A percentile compares a stretch with the other conserved stretches of the same genome.
Evolutionary conservation across 2,888 invertebrate genomes (phyloP).

Genomic region (Aphodius granarius): DNA sequence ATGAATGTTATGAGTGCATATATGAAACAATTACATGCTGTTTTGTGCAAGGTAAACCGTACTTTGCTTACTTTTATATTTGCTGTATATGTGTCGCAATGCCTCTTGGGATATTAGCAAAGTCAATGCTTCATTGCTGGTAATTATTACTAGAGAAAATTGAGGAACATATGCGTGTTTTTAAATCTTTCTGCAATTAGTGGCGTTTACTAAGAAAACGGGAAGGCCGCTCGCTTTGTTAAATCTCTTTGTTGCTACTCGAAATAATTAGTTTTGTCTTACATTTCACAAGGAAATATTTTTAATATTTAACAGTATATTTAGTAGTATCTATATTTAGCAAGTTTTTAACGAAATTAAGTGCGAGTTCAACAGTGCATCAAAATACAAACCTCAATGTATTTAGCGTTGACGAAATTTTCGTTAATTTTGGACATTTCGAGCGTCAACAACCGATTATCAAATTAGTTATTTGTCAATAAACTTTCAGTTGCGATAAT

Average conservation of each 20-base stretch:
- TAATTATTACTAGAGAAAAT: background rate
- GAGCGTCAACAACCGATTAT: background rate
- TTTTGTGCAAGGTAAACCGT: background rate
- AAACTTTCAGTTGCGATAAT: background rate
- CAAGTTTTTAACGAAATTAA: no score
- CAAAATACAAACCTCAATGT: background rate
- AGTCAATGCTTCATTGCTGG: background rate
- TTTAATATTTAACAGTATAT: background rate
- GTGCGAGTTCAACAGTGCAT: background rate
- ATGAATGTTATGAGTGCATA: background rate
- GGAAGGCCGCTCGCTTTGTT: background rate
- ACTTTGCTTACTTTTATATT: background rate
- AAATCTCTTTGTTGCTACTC: background rate
- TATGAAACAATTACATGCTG: background rate
- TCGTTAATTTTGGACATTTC: background rate
- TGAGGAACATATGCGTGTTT: background rate
- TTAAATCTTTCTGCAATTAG: background rate
- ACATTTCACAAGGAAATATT: no score
- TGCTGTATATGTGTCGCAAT: background rate
- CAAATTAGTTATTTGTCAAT: background rate
- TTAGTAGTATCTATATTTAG: no score
- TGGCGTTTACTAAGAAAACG: background rate
- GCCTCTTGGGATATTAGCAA: background rate
- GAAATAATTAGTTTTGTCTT: background rate
- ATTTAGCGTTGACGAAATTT: background rate